These are phyloP conservation scores for Diaperis boleti DNA, from an alignment of 2,888 invertebrate genomes.

Conservation along the genomic window DNA sequence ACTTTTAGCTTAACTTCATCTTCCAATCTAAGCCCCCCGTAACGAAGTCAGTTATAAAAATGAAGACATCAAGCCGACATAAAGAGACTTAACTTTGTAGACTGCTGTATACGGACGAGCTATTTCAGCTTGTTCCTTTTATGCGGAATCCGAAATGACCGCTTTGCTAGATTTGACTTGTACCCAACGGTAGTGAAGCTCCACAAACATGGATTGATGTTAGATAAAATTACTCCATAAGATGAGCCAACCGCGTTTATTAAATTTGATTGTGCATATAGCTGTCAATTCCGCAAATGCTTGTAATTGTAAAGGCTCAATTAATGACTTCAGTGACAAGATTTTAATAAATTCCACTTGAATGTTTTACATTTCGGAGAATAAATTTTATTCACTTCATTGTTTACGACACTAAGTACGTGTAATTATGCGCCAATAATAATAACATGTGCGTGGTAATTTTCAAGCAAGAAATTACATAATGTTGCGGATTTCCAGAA, in stretches of 20 bases:
- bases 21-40: too few species aligned
- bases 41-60: too few species aligned
- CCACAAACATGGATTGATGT: background rate
- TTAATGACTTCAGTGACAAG: background rate
- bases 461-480: background rate
- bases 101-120: background rate
- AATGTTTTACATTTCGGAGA: background rate
- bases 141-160: conserved; percentile 18
- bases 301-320: conserved; percentile 3
- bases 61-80: too few species aligned
- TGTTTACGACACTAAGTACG: too few species aligned
- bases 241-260: conserved; percentile 8
- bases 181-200: background rate
- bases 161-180: conserved; percentile 4
- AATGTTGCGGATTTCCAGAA: background rate
- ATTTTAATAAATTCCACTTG: background rate
- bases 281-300: background rate
- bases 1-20: too few species aligned
- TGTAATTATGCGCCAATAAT: background rate
- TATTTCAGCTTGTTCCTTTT: conserved; percentile 11
- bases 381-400: too few species aligned
- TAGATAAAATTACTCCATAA: background rate
- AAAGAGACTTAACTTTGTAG: conserved; percentile 14
- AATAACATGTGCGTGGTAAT: background rate
- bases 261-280: conserved; percentile 1